A percentile compares a stretch with the other conserved stretches of the same genome.
Conservation (phyloP, 2,797 vertebrate genomes). For the Rhynchotus rufescens region DNA sequence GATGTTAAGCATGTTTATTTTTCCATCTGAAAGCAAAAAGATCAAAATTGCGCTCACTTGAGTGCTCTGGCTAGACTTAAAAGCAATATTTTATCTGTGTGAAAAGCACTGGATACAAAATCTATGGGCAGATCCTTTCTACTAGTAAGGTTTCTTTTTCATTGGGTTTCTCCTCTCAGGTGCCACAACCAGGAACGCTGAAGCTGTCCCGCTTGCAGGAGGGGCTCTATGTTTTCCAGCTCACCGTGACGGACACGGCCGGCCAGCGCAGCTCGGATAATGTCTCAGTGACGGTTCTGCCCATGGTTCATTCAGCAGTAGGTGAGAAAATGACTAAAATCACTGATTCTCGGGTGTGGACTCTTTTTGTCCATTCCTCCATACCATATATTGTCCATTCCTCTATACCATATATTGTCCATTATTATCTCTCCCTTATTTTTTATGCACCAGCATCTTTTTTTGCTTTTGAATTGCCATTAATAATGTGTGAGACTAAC, state of each 20-base stretch:
- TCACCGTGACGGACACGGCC: conserved; percentile 87
- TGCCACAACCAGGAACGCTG: conserved; percentile 90
- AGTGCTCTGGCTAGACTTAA: not conserved
- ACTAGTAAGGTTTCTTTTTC: not conserved
- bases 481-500: not conserved
- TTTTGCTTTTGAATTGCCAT: not conserved
- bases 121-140: not conserved
- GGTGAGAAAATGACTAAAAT: conserved; percentile 76
- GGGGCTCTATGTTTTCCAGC: conserved; percentile 89
- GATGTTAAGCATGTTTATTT: not conserved
- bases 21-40: not conserved
- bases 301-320: conserved; percentile 84
- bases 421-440: not conserved
- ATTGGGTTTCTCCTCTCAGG: conserved; percentile 75
- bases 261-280: conserved; percentile 93
- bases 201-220: conserved; percentile 89
- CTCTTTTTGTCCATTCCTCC: not conserved
- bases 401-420: too few relatives aligned
- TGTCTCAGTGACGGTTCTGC: conserved; percentile 88
- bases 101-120: not conserved
- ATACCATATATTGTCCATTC: not conserved
- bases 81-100: not conserved
- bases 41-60: not conserved
- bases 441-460: not conserved
- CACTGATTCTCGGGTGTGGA: not conserved